These are phyloP conservation scores for Decapterus maruadsi DNA, from an alignment of 2,797 vertebrate genomes.

Conservation along the genomic window DNA sequence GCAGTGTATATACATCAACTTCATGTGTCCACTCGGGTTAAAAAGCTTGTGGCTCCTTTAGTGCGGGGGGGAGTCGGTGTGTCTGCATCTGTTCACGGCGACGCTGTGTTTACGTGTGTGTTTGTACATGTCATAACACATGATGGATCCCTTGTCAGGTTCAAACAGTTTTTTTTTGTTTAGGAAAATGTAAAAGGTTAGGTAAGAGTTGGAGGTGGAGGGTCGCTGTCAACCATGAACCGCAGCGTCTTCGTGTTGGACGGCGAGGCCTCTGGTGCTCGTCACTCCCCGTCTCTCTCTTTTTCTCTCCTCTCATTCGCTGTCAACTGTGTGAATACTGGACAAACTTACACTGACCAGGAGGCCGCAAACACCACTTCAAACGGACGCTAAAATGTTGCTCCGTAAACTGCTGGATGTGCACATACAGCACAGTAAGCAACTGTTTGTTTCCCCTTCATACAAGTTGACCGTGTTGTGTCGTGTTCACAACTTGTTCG, in stretches of 20 bases:
- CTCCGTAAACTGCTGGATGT: not conserved
- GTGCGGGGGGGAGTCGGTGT: constrained; percentile 15
- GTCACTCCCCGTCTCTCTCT: not conserved
- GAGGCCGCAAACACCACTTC: not conserved
- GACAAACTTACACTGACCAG: not conserved
- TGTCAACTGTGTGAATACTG: not conserved
- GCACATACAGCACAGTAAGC: not conserved
- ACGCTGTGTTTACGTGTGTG: constrained; percentile 22
- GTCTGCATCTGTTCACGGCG: not conserved
- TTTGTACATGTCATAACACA: constrained; percentile 14
- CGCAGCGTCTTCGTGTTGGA: not conserved
- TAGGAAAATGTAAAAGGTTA: not conserved
- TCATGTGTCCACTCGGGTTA: constrained; percentile 32
- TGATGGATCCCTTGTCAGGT: constrained; percentile 22
- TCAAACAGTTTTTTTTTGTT: constrained; percentile 14
- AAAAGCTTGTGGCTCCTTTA: constrained; percentile 53
- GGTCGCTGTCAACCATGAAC: not conserved
- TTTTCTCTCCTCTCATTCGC: not conserved
- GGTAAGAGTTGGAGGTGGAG: not conserved
- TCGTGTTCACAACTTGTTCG: not conserved
- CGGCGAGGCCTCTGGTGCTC: not conserved
- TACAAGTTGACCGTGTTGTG: not conserved
- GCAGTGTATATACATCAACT: constrained; percentile 24
- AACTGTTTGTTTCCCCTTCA: not conserved
- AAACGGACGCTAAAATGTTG: not conserved